Evolutionary conservation across 2,888 invertebrate genomes (phyloP), one percentile per base, ranked within the genome.

Genomic region (Timandra comae): DNA sequence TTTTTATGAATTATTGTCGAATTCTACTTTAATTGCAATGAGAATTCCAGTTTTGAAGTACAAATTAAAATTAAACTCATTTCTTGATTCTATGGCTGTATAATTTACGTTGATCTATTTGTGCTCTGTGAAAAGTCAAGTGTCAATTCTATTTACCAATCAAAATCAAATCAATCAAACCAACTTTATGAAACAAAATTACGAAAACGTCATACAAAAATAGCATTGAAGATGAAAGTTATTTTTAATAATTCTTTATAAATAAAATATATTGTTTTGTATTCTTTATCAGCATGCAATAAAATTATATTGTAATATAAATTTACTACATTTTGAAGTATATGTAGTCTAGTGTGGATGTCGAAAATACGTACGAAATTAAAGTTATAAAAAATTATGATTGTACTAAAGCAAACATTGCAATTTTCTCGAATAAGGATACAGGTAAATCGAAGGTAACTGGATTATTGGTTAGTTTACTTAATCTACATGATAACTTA

Each of bases 211-310:
- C 59, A 58, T 55, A 63, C 62, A 66, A 74, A 82, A 84, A 81
- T 80, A 84, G 80, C 56, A 69, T 71, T 65, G 66, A 71, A 72
- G 70, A 80, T 79, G 81, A 77, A 73, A 82, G 84, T 81, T 81
- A 84, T 79, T 81, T 82, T 66, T 81, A 77, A 73, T n/a, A n/a
- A 65, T 61, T 70, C 59, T 52, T 41, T 62, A 51, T 46, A 50
- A 55, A 61, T 56, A 49, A 56, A 55, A 61, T 56, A 49, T 56
- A 55, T 51, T 56, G 47, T 42, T 51, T 41, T 48, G 26, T 43
- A 57, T 41, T 46, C 48, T 29, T 42, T 35, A 56, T 44, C 49
- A 67, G 43, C 52, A 77, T 75, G 67, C 59, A 54, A 57, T 61
- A 49, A 49, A 16, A 16, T n/a, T n/a, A 48, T 7, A 41, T 49